Evolutionary conservation across 2,888 invertebrate genomes (phyloP), one percentile per base, ranked within the genome.

Genomic region (Chymomyza procnemis): DNA sequence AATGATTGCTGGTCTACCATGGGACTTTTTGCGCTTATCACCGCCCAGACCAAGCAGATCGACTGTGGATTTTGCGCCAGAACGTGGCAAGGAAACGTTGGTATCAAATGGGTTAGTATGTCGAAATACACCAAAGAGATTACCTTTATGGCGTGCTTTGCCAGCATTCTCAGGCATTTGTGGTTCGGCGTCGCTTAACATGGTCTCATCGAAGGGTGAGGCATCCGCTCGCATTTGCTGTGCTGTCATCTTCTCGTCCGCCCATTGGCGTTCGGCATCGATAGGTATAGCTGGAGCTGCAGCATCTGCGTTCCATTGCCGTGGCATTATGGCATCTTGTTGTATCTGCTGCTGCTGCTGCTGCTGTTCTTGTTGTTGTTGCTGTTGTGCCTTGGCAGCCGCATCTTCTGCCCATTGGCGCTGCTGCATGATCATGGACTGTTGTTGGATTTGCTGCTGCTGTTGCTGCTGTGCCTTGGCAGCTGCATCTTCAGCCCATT

Each of bases 51-150:
- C 80, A 16, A 85, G 57, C 0, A 70, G 0, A 61, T 77, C 82
- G 22, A 80, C 76, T 64, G 79, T 59, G n/a, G 65, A 48, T 30
- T 64, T 34, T 30, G 67, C 54, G 12, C 61, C 65, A 74, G 71
- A 60, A 46, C 63, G 61, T 18, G 66, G 56, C 64, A 69, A 68
- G 71, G 78, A 67, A 60, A 54, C 3, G 19, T 54, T 54, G 14
- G 54, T 12, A 61, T 76, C 71, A 75, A 71, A 59, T n/a, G 72
- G 74, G 64, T 67, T 61, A 64, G 66, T 79, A 58, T 68, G 59
- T 62, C 72, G 83, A 56, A 86, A 80, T 65, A 89, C 84, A 26
- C 88, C 89, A 80, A 78, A 89, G 62, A 89, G 85, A 80, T 90
- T 90, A 89, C 90, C 90, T 89, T 88, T 89, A 64, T 79, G 74